These are phyloP conservation scores for Drosophila yakuba DNA, from an alignment of 1,140 invertebrate species.

Conservation along the genomic window DNA sequence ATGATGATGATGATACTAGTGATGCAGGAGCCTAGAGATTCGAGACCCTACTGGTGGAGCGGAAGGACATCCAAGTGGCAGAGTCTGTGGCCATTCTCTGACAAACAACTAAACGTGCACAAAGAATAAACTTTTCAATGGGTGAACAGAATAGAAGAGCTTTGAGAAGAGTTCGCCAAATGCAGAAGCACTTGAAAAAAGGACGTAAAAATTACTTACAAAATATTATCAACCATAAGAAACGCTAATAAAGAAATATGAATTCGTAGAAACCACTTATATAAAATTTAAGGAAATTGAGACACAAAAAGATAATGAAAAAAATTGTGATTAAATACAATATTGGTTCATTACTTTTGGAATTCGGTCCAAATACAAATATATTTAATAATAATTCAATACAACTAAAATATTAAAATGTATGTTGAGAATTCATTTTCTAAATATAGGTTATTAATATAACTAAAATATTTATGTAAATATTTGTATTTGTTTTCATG, in stretches of 20 bases:
- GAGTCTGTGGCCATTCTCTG: conserved; percentile 44
- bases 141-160: conserved; percentile 13
- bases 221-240: neutral
- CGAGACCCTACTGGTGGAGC: conserved; percentile 13
- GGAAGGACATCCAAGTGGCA: conserved; percentile 43
- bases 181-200: conserved; percentile 1
- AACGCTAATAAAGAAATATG: neutral
- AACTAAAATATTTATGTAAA: too few species aligned
- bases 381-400: too few species aligned
- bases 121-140: conserved; percentile 48
- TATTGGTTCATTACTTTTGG: too few species aligned
- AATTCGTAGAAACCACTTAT: neutral
- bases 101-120: conserved; percentile 37
- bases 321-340: too few species aligned
- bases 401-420: too few species aligned
- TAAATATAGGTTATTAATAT: too few species aligned
- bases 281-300: neutral
- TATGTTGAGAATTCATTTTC: too few species aligned
- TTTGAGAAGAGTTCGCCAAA: neutral
- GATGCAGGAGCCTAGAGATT: conserved; percentile 19
- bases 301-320: too few species aligned
- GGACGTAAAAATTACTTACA: too few species aligned
- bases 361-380: too few species aligned
- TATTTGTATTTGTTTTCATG: too few species aligned
- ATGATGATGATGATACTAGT: conserved; percentile 17